Conservation (phyloP, 2,113 vertebrate genomes). For the Petromus typicus region DNA sequence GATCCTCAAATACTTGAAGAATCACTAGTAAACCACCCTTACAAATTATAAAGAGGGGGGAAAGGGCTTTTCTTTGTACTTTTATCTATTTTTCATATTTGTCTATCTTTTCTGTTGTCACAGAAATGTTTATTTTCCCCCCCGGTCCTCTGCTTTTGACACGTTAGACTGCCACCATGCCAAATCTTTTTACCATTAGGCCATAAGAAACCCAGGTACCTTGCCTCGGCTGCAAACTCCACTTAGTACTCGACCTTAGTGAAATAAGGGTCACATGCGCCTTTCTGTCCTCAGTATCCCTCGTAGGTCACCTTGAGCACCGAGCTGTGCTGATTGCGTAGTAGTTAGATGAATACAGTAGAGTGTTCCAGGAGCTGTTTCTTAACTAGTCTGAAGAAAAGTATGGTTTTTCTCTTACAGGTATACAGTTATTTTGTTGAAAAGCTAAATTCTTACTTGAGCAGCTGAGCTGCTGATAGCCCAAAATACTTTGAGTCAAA, state of each 20-base stretch:
- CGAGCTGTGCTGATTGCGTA: conserved; percentile 6
- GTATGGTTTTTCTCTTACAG: not conserved
- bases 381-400: conserved; percentile 25
- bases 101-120: not conserved
- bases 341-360: conserved; percentile 54
- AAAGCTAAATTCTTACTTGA: conserved; percentile 41
- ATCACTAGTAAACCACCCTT: not conserved
- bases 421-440: conserved; percentile 55
- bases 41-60: not conserved
- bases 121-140: conserved; percentile 1
- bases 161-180: not conserved
- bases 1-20: not conserved
- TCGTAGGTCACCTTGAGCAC: conserved; percentile 39
- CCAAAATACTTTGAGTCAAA: conserved; percentile 36
- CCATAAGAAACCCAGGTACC: not conserved
- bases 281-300: not conserved
- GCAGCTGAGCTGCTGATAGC: not conserved
- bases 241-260: conserved; percentile 23
- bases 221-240: not conserved
- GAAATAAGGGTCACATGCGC: not conserved
- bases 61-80: not conserved
- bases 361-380: not conserved
- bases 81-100: not conserved
- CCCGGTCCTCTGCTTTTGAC: not conserved
- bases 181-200: not conserved